Evolutionary conservation across 2,888 invertebrate species (phyloP).

Genomic region (Encarsia formosa): DNA sequence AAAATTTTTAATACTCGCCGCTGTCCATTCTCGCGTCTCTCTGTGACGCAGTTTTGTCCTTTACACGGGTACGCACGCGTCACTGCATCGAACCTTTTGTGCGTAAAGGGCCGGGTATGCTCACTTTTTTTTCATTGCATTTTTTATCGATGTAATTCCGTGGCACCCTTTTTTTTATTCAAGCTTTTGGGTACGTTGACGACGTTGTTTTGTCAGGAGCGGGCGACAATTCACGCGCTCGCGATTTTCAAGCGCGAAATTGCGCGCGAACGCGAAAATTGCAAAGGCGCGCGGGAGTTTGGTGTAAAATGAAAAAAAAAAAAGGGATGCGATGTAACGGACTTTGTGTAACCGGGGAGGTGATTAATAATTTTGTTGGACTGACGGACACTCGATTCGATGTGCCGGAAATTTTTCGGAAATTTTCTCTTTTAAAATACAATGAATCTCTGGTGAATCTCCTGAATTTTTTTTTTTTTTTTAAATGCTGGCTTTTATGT

Average conservation of each 20-base stretch:
- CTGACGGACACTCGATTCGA: background rate
- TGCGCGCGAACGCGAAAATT: constrained; percentile 16
- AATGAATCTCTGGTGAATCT: too few relatives aligned
- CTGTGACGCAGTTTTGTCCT: constrained; percentile 27
- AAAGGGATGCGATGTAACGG: constrained; percentile 9
- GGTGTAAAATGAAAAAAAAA: constrained; percentile 22
- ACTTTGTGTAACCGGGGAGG: constrained; percentile 16
- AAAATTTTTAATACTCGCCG: constrained; percentile 28
- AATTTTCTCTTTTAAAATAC: constrained; percentile 16
- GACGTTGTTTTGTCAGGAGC: background rate
- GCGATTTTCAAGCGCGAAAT: constrained; percentile 29
- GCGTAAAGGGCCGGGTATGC: constrained; percentile 8
- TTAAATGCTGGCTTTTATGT: too few relatives aligned
- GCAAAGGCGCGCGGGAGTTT: background rate
- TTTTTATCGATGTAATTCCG: constrained; percentile 43
- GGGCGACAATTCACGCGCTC: constrained; percentile 26
- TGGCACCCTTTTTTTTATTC: constrained; percentile 26
- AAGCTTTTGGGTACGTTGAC: background rate
- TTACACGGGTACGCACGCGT: constrained; percentile 16
- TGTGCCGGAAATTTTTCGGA: constrained; percentile 12
- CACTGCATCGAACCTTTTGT: constrained; percentile 25
- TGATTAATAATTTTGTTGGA: constrained; percentile 25
- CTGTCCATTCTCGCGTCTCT: constrained; percentile 18
- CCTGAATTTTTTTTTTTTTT: too few relatives aligned
- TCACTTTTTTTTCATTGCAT: constrained; percentile 31